Conservation (phyloP, 2,797 vertebrate genomes). For the Lepilemur ruficaudatus region DNA sequence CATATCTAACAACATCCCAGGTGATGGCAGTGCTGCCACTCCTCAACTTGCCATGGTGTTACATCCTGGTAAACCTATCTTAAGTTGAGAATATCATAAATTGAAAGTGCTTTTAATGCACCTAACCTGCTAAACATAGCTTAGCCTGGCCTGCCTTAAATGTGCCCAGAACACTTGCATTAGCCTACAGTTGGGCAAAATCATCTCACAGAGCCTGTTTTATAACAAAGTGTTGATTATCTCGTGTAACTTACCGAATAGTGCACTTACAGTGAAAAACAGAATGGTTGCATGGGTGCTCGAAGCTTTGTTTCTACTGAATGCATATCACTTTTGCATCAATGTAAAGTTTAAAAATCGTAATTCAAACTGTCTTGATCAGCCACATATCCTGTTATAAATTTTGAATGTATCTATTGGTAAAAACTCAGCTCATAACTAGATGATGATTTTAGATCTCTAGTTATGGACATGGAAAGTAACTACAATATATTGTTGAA, state of each 20-base stretch:
- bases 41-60: background rate
- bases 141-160: background rate
- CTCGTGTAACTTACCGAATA: background rate
- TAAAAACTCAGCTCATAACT: background rate
- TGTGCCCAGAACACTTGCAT: background rate
- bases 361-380: background rate
- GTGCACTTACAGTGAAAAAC: background rate
- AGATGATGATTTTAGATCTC: slow-evolving; percentile 18
- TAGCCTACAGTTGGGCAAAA: background rate
- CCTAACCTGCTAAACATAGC: background rate
- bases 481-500: background rate
- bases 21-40: background rate
- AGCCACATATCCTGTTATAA: background rate
- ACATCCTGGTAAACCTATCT: background rate
- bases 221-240: background rate
- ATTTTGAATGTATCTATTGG: background rate
- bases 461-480: background rate
- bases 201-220: background rate
- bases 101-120: background rate
- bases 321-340: background rate
- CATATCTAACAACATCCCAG: background rate
- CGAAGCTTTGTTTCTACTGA: background rate
- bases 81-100: background rate
- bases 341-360: background rate
- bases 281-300: background rate